Evolutionary conservation across 2,113 vertebrate genomes (phyloP).

Genomic region (Monopterus albus): DNA sequence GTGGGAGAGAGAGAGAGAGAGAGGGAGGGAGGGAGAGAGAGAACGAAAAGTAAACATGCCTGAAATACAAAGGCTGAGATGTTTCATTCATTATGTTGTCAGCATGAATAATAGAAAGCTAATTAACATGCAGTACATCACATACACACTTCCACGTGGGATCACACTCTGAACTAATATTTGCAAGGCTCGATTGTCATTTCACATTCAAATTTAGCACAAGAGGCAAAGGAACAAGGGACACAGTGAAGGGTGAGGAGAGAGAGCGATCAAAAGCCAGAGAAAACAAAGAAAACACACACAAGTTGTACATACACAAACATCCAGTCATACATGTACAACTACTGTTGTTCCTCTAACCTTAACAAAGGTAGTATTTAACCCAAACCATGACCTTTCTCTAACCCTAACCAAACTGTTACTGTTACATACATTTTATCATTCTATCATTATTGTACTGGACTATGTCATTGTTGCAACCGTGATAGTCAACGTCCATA

Average conservation of each 20-base stretch:
- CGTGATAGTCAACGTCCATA: no score
- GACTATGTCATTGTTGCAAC: no score
- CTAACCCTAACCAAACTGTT: no score
- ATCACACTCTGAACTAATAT: constrained; percentile 66
- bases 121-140: constrained; percentile 75
- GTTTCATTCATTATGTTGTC: constrained; percentile 78
- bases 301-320: not conserved
- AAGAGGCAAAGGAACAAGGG: constrained; percentile 35
- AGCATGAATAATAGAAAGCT: constrained; percentile 78
- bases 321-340: no score
- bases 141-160: constrained; percentile 26
- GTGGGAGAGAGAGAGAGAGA: no score
- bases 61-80: constrained; percentile 76
- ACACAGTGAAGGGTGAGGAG: not conserved
- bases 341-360: no score
- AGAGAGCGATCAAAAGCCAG: constrained; percentile 26
- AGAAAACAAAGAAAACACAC: constrained; percentile 2
- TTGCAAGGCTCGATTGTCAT: constrained; percentile 57
- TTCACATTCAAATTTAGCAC: constrained; percentile 57
- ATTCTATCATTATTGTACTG: no score
- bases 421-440: no score
- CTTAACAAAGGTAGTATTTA: no score
- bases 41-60: constrained; percentile 63
- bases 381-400: no score
- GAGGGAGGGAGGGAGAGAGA: constrained; percentile 3